Conservation (phyloP, 92 coral and sea anemone genomes). For the Porites evermanni region DNA sequence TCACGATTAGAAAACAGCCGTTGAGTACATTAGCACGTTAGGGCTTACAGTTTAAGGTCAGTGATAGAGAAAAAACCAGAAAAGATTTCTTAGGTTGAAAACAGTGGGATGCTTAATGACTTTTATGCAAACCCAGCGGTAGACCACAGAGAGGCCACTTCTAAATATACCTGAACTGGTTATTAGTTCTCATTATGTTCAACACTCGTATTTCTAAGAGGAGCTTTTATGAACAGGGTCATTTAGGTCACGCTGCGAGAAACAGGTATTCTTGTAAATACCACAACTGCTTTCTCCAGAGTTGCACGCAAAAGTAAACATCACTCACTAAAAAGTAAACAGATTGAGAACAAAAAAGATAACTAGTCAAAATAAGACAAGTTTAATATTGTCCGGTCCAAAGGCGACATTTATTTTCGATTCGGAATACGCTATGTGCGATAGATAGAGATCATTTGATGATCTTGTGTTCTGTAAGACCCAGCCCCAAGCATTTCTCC, state of each 20-base stretch:
- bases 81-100: background rate
- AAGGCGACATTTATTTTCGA: background rate
- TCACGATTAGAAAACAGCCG: background rate
- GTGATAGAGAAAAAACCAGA: background rate
- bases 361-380: background rate
- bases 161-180: background rate
- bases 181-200: background rate
- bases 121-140: constrained; percentile 15
- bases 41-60: background rate
- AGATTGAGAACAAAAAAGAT: background rate
- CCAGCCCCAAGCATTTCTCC: background rate
- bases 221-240: constrained; percentile 12
- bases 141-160: background rate
- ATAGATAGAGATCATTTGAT: background rate
- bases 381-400: background rate
- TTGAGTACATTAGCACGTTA: background rate
- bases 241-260: constrained; percentile 10
- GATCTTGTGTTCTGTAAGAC: background rate
- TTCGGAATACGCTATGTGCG: background rate
- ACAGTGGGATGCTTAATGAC: background rate
- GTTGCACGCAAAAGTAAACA: constrained; percentile 33
- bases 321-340: constrained; percentile 1
- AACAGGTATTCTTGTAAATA: constrained; percentile 6
- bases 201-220: constrained; percentile 2
- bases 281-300: background rate